Evolutionary conservation across 2,888 invertebrate genomes (phyloP), one percentile per base, ranked within the genome.

Genomic region (Isoperla grammatica): DNA sequence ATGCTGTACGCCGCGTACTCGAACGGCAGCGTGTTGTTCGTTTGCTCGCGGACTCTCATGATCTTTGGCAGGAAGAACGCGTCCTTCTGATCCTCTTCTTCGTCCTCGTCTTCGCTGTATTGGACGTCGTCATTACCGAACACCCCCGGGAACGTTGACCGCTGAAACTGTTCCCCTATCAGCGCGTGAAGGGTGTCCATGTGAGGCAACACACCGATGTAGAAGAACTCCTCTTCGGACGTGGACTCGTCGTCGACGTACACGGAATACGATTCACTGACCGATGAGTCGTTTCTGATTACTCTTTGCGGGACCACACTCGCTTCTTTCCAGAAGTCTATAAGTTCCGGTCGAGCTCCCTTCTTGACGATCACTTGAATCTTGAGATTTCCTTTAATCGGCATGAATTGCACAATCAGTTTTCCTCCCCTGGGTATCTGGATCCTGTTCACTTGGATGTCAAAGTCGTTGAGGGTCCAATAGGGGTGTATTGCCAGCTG

Each of bases 311-410:
- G n/a, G 29, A 53, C 37, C 11, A 13, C 15, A 5, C 8, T 39
- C 29, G 37, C 9, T 6, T 53, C 54, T 17, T 13, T 53, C 54
- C 54, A 53, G n/a, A 53, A 53, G 29, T 53, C 54, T 12, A 39
- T 39, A 1, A 37, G 17, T 37, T 37, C 40, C 8, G 54, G 35
- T 5, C 17, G 13, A 1, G 13, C 8, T 12, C 19, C 40, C n/a
- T 13, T 53, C 3, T 53, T 53, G 3, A 53, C 37, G 12, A 2
- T 2, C 1, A 57, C 48, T 17, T 29, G 57, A 17, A 29, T 45
- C 29, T 45, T 19, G 9, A n/a, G 17, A 9, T 22, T 29, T 9
- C 42, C 17, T n/a, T 11, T 13, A 2, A 48, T 22, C 11, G 20
- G 23, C 13, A 23, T 42, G 35, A 48, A 22, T 20, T 48, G 45